Percentiles rank a stretch among this genome's conserved stretches.
phyloP scores from a whole-genome alignment of 2,797 vertebrate species.

The Crenuchus spilurus region DNA sequence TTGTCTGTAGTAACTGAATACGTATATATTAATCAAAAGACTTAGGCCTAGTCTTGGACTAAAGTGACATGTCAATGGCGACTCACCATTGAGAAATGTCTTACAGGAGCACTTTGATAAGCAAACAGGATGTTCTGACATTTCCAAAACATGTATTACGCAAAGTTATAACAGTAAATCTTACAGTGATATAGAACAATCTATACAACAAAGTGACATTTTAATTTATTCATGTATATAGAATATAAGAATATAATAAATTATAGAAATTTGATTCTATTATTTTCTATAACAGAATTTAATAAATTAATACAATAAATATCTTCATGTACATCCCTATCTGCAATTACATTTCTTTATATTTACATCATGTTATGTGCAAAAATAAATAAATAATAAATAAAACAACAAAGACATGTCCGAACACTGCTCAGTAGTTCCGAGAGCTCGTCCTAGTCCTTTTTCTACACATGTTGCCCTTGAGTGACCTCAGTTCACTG shows the following conservation, averaged over 20 bases:
- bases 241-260: no score
- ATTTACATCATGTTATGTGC: conserved; percentile 43
- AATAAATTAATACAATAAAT: conserved; percentile 59
- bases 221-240: conserved; percentile 21
- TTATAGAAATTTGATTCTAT: no score
- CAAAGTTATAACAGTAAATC: not conserved
- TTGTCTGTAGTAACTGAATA: no score
- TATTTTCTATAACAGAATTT: no score
- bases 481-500: conserved; percentile 68
- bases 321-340: not conserved
- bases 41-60: no score
- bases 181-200: not conserved
- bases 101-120: not conserved
- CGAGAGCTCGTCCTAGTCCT: conserved; percentile 22
- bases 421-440: conserved; percentile 5
- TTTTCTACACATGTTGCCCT: conserved; percentile 57
- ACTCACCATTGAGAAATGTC: not conserved
- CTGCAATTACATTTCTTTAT: not conserved
- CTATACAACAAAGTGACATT: not conserved
- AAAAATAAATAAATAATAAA: conserved; percentile 78
- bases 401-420: conserved; percentile 60
- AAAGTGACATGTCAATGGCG: not conserved
- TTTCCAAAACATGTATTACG: not conserved
- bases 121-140: not conserved
- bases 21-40: no score